Evolutionary conservation across 2,797 vertebrate genomes (phyloP), one percentile per base, ranked within the genome.

Genomic region (Hafferia zeledoni): DNA sequence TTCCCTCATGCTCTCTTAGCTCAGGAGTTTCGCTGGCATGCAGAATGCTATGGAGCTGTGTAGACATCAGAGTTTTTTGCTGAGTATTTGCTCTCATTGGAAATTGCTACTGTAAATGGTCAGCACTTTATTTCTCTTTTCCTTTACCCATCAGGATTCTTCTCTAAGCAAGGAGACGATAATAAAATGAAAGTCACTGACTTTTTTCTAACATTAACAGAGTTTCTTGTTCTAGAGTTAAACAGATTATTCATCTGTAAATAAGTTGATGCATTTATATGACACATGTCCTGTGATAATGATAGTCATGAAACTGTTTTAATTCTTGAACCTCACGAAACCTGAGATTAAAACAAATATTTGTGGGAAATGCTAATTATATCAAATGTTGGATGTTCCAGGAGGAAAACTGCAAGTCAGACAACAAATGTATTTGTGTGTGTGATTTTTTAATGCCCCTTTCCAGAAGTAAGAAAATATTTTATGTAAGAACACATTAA

Each of bases 21-120:
- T 94, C 87, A 93, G 92, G 87, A 94, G 68, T 81, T 94, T 88
- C 89, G 86, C 89, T 91, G 87, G 93, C 95, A 96, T 96, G 94
- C 95, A 96, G 85, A 97, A 95, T 93, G 94, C 92, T 96, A 87
- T 96, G 95, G 85, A 96, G 83, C 79, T 95, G 87, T 60, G 83
- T 53, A 76, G 63, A 78, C 6, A 0, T 64, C 43, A 65, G 46
- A 80, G 76, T 30, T 77, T 76, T 71, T 69, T 81, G 50, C 52
- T 79, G 47, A 49, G 63, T 50, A 81, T 22, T 78, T 41, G 80
- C 63, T 96, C 70, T 94, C 59, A 23, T 22, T 67, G 59, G 50
- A 83, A 91, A 80, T 20, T 33, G 31, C 17, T 71, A 19, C 8
- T 47, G 50, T 43, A 78, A 93, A 72, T 10, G 17, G 31, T 35